Evolutionary conservation across 2,888 invertebrate genomes (phyloP).

Genomic region (Hypselothyrea guttata): DNA sequence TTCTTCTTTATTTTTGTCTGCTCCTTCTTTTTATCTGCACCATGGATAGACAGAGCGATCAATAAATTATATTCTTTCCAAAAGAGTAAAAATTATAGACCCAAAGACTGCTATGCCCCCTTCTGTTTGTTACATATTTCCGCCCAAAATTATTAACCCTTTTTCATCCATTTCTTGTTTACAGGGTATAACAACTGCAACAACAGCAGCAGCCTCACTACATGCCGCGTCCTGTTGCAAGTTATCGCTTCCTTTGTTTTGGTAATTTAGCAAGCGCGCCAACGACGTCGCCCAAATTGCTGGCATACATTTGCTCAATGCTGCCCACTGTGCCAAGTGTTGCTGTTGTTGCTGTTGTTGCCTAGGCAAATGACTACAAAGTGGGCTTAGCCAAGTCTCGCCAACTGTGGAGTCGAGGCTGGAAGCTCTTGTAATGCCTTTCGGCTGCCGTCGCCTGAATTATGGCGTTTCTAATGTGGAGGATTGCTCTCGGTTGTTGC

Average conservation of each 20-base stretch:
- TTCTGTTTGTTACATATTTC: too few relatives aligned
- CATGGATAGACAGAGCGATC: too few relatives aligned
- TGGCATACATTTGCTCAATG: conserved; percentile 69
- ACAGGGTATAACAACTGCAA: too few relatives aligned
- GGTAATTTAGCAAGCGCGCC: conserved; percentile 77
- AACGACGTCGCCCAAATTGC: conserved; percentile 76
- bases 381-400: conserved; percentile 59
- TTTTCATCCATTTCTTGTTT: too few relatives aligned
- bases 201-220: conserved; percentile 10
- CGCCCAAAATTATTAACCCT: too few relatives aligned
- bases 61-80: too few relatives aligned
- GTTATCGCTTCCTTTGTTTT: conserved; percentile 76
- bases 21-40: too few relatives aligned
- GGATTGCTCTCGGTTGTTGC: conserved; percentile 48
- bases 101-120: too few relatives aligned
- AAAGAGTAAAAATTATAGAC: too few relatives aligned
- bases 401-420: conserved; percentile 22
- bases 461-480: conserved; percentile 71
- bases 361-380: conserved; percentile 75
- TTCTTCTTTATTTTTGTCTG: too few relatives aligned
- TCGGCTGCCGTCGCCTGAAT: conserved; percentile 61
- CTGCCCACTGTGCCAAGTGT: conserved; percentile 50
- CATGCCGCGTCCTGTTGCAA: conserved; percentile 53
- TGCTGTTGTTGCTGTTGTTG: conserved; percentile 38
- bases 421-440: conserved; percentile 41